Conservation (phyloP, 2,113 vertebrate species). For the Hystrix brachyura region DNA sequence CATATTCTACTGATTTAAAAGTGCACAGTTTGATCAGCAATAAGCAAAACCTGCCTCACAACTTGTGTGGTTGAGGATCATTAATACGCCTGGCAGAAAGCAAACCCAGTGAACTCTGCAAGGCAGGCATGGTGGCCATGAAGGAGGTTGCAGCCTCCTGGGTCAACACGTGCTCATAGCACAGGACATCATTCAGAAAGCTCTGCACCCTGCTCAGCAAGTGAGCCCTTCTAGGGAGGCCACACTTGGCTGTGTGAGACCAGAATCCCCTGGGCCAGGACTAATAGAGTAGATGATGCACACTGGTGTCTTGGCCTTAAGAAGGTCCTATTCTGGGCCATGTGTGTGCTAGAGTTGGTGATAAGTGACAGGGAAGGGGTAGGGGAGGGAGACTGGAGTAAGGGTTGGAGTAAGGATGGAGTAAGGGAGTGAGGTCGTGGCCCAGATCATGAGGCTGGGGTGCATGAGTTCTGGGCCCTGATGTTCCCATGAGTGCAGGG, state of each 20-base stretch:
- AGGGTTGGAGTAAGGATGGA: too few relatives aligned
- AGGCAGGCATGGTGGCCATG: neutral
- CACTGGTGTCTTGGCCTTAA: neutral
- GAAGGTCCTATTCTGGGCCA: neutral
- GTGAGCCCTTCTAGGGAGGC: constrained; percentile 36
- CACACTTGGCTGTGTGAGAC: neutral
- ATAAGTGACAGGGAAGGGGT: neutral
- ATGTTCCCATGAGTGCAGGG: neutral
- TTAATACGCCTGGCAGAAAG: neutral
- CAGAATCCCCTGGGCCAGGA: neutral
- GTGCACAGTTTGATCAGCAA: constrained; percentile 53
- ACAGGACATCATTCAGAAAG: constrained; percentile 52
- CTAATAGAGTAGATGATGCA: neutral
- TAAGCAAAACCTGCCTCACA: constrained; percentile 57
- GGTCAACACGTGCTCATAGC: neutral
- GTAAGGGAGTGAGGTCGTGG: too few relatives aligned
- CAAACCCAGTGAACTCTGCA: accelerated
- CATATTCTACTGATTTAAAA: constrained; percentile 11
- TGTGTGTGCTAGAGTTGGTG: neutral
- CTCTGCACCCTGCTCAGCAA: constrained; percentile 31
- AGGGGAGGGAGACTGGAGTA: neutral
- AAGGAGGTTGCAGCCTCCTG: neutral
- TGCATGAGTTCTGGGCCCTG: neutral
- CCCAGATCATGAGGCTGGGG: neutral
- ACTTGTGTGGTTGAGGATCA: constrained; percentile 1